Percentiles rank a stretch among this genome's conserved stretches.
These are phyloP conservation scores for Griposia aprilina DNA, from an alignment of 2,888 invertebrate species.

Conservation along the genomic window DNA sequence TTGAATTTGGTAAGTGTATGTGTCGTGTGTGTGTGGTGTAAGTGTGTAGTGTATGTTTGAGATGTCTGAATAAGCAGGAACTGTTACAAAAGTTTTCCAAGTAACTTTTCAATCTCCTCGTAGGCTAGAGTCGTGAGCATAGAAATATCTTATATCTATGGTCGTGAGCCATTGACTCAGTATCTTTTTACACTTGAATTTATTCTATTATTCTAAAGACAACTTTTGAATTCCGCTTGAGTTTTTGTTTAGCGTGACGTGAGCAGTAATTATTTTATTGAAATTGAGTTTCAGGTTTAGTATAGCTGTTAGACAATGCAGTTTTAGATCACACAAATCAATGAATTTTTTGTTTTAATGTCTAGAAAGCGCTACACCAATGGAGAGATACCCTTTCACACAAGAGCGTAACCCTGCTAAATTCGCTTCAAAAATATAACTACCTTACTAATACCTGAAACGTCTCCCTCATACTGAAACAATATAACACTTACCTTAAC, in stretches of 20 bases:
- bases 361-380: neutral
- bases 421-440: neutral
- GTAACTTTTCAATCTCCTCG: no score
- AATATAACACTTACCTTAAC: conserved; percentile 35
- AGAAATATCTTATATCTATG: no score
- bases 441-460: neutral
- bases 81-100: no score
- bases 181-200: no score
- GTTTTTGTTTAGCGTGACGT: neutral
- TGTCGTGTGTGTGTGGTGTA: no score
- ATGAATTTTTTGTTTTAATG: neutral
- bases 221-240: neutral
- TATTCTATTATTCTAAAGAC: neutral
- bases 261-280: neutral
- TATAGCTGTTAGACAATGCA: no score
- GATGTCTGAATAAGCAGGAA: no score
- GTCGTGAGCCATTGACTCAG: no score
- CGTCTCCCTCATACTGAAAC: conserved; percentile 9
- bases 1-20: no score
- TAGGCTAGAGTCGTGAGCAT: no score
- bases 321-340: no score
- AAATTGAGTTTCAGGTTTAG: neutral
- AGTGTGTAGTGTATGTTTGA: no score
- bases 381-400: neutral
- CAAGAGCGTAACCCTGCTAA: neutral